phyloP scores from a whole-genome alignment of 2,797 vertebrate genomes.

The Lacerta bilineata region DNA sequence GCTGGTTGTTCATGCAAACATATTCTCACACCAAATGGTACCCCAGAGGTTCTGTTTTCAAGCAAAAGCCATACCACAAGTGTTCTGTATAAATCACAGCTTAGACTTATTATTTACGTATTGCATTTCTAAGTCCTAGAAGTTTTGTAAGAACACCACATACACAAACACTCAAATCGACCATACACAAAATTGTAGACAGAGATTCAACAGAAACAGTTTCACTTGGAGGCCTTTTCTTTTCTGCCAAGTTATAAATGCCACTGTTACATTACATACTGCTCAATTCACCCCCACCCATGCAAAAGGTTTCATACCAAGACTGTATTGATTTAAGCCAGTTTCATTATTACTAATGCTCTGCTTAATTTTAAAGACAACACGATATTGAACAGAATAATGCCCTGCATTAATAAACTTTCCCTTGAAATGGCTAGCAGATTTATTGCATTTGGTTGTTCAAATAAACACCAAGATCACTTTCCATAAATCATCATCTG shows the following conservation, averaged over 20 bases:
- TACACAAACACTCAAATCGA: background rate
- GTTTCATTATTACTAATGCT: constrained; percentile 81
- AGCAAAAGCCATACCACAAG: background rate
- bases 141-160: constrained; percentile 43
- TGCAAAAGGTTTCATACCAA: constrained; percentile 73
- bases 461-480: constrained; percentile 78
- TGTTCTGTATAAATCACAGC: background rate
- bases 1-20: background rate
- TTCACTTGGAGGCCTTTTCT: background rate
- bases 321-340: constrained; percentile 79
- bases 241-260: background rate
- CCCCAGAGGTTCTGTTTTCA: background rate
- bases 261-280: background rate
- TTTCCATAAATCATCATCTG: constrained; percentile 77
- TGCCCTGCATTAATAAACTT: constrained; percentile 80
- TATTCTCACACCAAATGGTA: background rate
- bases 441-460: constrained; percentile 80
- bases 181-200: background rate
- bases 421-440: constrained; percentile 77
- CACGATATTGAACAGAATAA: constrained; percentile 82
- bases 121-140: constrained; percentile 39
- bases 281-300: background rate
- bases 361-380: constrained; percentile 84
- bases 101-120: constrained; percentile 37
- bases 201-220: background rate